phyloP scores from a whole-genome alignment of 1,140 invertebrate genomes.

The Zaprionus davidi region DNA sequence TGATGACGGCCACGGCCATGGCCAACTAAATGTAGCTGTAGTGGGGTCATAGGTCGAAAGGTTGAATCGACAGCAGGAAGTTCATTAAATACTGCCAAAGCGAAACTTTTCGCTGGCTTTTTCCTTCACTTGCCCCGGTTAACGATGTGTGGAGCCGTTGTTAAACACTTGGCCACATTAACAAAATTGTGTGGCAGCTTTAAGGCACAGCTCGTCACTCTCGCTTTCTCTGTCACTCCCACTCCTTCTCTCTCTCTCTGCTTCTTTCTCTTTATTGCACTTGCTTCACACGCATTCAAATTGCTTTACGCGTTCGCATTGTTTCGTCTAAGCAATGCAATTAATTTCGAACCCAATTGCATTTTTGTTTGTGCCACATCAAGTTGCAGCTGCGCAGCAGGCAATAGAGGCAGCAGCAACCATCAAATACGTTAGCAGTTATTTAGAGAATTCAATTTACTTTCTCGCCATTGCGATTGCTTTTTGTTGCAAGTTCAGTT shows the following conservation, averaged over 20 bases:
- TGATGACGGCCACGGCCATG: slow-evolving; percentile 29
- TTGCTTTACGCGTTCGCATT: slow-evolving; percentile 44
- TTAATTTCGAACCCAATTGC: slow-evolving; percentile 72
- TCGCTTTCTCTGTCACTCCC: not conserved
- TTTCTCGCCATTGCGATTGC: slow-evolving; percentile 22
- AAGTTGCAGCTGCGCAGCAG: slow-evolving; percentile 3
- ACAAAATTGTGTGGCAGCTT: slow-evolving; percentile 26
- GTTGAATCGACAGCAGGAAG: slow-evolving; percentile 70
- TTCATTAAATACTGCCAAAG: slow-evolving; percentile 63
- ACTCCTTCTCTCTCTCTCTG: not conserved
- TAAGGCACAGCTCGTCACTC: slow-evolving; percentile 5
- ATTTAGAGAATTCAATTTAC: slow-evolving; percentile 75
- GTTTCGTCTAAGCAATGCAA: slow-evolving; percentile 53
- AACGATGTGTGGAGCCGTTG: slow-evolving; percentile 57
- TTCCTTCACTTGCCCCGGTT: slow-evolving; percentile 20
- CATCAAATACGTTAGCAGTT: slow-evolving; percentile 54
- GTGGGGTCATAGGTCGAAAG: slow-evolving; percentile 45
- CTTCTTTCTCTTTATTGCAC: not conserved
- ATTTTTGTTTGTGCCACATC: slow-evolving; percentile 63
- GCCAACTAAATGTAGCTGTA: slow-evolving; percentile 28
- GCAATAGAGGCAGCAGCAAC: too few species aligned
- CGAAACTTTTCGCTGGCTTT: slow-evolving; percentile 16
- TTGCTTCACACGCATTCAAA: slow-evolving; percentile 27
- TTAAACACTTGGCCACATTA: slow-evolving; percentile 32
- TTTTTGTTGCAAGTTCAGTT: not conserved